These are phyloP conservation scores for Phytoseiulus persimilis DNA, from an alignment of 2,888 invertebrate genomes.

Conservation along the genomic window DNA sequence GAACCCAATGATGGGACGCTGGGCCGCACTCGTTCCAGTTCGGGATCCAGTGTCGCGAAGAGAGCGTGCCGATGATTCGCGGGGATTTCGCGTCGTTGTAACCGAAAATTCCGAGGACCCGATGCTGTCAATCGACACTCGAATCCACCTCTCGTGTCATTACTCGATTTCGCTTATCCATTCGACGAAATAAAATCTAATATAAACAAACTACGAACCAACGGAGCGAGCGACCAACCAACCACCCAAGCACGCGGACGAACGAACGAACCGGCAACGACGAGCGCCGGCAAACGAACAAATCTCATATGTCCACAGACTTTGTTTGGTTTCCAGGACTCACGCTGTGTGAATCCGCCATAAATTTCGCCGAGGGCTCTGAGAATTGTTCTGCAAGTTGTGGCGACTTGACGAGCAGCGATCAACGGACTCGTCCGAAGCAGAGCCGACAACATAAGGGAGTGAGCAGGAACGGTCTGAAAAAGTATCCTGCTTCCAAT, in stretches of 20 bases:
- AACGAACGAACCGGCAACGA: background rate
- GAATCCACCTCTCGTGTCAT: background rate
- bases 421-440: background rate
- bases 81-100: background rate
- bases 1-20: too few species aligned
- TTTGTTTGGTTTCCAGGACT: constrained; percentile 5
- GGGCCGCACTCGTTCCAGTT: too few species aligned
- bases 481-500: background rate
- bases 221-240: background rate
- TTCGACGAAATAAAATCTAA: background rate
- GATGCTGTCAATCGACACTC: background rate
- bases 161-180: background rate
- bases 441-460: background rate
- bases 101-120: background rate
- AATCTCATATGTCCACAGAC: background rate
- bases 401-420: background rate
- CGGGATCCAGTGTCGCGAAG: too few species aligned
- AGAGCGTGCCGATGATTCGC: too few species aligned
- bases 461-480: background rate
- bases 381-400: background rate
- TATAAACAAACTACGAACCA: background rate
- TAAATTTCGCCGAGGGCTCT: constrained; percentile 5
- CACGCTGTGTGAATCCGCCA: constrained; percentile 5
- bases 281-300: background rate
- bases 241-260: background rate